phyloP scores from a whole-genome alignment of 2,888 invertebrate species.

The Eupeodes latifasciatus region DNA sequence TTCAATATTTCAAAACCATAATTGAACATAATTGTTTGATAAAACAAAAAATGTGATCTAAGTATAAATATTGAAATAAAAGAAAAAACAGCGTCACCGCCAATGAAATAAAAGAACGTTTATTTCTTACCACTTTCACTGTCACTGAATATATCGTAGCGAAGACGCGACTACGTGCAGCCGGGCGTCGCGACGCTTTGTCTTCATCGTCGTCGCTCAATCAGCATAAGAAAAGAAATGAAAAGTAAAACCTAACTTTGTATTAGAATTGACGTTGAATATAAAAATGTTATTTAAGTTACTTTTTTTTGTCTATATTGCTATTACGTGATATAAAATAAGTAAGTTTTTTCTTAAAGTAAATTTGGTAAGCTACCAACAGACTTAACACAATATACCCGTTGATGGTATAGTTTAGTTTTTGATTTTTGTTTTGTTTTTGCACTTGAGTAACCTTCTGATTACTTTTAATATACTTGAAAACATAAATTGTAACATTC shows the following conservation, averaged over 20 bases:
- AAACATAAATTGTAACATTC: conserved; percentile 27
- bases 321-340: conserved; percentile 64
- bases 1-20: conserved; percentile 57
- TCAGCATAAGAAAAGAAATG: conserved; percentile 35
- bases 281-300: conserved; percentile 67
- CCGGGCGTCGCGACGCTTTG: not conserved
- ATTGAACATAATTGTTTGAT: conserved; percentile 54
- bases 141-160: not conserved
- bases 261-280: conserved; percentile 2
- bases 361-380: conserved; percentile 27
- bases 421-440: conserved; percentile 51
- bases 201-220: not conserved
- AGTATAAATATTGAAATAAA: conserved; percentile 22
- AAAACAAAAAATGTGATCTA: conserved; percentile 26
- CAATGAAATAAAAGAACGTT: conserved; percentile 39
- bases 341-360: conserved; percentile 27
- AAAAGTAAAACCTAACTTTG: conserved; percentile 37
- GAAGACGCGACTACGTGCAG: too few relatives aligned
- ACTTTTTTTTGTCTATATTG: conserved; percentile 9
- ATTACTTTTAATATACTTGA: conserved; percentile 46
- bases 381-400: not conserved
- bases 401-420: conserved; percentile 39
- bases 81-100: conserved; percentile 18
- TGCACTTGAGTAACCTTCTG: conserved; percentile 75
- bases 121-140: conserved; percentile 61